A percentile compares a stretch with the other conserved stretches of the same genome.
phyloP scores from a whole-genome alignment of 2,888 invertebrate genomes.

The Apamea sordens region DNA sequence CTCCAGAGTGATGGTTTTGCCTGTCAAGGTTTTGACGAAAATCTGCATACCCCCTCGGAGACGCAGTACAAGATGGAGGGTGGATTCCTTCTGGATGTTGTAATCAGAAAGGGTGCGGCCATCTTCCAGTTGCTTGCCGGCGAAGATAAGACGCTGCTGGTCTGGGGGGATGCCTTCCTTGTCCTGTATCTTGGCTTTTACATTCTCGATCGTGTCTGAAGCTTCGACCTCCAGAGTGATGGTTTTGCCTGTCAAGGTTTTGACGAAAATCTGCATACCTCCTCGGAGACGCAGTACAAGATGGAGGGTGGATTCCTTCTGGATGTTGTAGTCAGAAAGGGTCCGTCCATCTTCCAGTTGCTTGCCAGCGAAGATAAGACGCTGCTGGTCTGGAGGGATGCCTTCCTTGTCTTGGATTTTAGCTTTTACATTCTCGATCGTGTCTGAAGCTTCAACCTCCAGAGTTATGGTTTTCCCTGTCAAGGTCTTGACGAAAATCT shows the following conservation, averaged over 20 bases:
- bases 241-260: constrained; percentile 27
- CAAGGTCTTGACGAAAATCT: constrained; percentile 65
- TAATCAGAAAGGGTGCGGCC: constrained; percentile 40
- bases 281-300: constrained; percentile 78
- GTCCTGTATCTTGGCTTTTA: constrained; percentile 28
- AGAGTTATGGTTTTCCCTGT: constrained; percentile 48
- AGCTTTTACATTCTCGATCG: constrained; percentile 51
- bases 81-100: constrained; percentile 80
- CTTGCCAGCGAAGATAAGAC: constrained; percentile 51
- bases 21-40: constrained; percentile 27
- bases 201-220: constrained; percentile 23
- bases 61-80: constrained; percentile 73
- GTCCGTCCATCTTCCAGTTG: constrained; percentile 56
- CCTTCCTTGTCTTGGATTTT: constrained; percentile 59
- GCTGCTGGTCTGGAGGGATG: constrained; percentile 56
- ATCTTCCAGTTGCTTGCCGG: constrained; percentile 23
- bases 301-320: constrained; percentile 81
- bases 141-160: constrained; percentile 34
- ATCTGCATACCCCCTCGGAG: constrained; percentile 67
- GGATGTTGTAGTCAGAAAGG: constrained; percentile 68
- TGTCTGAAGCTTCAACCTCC: constrained; percentile 40
- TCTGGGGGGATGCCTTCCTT: constrained; percentile 37
- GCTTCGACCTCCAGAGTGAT: constrained; percentile 18
- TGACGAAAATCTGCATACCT: constrained; percentile 33
- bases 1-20: constrained; percentile 24